phyloP scores from a whole-genome alignment of 1,140 invertebrate species.

The Onthophagus taurus region DNA sequence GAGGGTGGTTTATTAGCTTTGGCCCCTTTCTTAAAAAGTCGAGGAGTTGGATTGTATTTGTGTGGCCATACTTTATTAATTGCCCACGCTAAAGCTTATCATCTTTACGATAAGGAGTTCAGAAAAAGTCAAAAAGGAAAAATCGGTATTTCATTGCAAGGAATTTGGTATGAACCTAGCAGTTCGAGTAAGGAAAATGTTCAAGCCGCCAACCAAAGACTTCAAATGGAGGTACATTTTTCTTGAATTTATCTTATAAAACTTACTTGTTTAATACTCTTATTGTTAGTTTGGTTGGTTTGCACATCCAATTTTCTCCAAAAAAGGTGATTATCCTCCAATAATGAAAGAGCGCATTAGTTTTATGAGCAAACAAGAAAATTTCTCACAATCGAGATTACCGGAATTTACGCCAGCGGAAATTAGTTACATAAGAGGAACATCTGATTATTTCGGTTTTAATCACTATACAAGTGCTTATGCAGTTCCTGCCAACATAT shows the following conservation, averaged over 20 bases:
- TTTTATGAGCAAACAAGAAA: slow-evolving; percentile 40
- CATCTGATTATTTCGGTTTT: slow-evolving; percentile 42
- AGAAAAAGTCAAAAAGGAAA: slow-evolving; percentile 26
- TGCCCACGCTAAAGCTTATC: slow-evolving; percentile 37
- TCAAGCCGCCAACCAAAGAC: slow-evolving; percentile 38
- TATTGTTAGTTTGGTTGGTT: slow-evolving; percentile 50
- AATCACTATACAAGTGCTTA: slow-evolving; percentile 42
- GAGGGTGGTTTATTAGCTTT: slow-evolving; percentile 17
- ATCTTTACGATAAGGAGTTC: slow-evolving; percentile 38
- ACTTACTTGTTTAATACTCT: neutral
- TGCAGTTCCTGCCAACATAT: neutral
- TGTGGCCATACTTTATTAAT: slow-evolving; percentile 36
- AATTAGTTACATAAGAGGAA: slow-evolving; percentile 38
- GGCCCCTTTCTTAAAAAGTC: slow-evolving; percentile 28
- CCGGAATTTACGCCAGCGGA: slow-evolving; percentile 45
- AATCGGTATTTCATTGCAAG: slow-evolving; percentile 41
- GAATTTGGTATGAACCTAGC: slow-evolving; percentile 37
- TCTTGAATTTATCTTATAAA: neutral
- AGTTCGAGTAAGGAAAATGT: slow-evolving; percentile 34
- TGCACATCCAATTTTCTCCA: slow-evolving; percentile 49
- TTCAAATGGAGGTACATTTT: slow-evolving; percentile 42
- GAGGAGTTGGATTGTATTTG: slow-evolving; percentile 35
- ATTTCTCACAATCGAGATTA: slow-evolving; percentile 44
- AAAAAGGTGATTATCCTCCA: slow-evolving; percentile 50
- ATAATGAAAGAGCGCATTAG: slow-evolving; percentile 47